Evolutionary conservation across 1,140 invertebrate genomes (phyloP), one percentile per base, ranked within the genome.

Genomic region (Muscidifurax raptorellus): DNA sequence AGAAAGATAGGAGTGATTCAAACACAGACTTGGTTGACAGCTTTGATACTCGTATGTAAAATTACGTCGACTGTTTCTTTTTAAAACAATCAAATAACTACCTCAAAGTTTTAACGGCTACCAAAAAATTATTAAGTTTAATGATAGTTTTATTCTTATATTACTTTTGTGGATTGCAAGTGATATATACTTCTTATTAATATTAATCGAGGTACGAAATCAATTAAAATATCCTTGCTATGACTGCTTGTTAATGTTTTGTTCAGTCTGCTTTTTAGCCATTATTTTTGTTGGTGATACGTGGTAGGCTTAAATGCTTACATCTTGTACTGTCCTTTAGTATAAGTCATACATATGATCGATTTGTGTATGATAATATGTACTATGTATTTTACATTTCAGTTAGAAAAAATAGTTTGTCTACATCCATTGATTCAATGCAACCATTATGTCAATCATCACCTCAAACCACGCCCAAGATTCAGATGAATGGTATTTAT

Each of bases 21-120:
- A 90, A 86, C 69, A 85, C 82, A 78, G 88, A 89, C 87, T 88
- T 91, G 85, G 87, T 90, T 85, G 89, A 86, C 85, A 89, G 88
- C 78, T 77, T 88, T 82, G 90, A 92, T 80, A 89, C 88, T 81
- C 87, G 90, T 91, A 89, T 88, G 89, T 91, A 90, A 88, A 10
- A 88, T 87, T 85, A 78, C 52, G 25, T 67, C 69, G 71, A 80
- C 66, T 40, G 30, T 22, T 71, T 47, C 13, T 80, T 83, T 69
- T 9, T 85, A 75, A 69, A 71, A 9, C 69, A 77, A 47, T 40
- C 12, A 80, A 75, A 47, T 66, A 84, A 36, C 13, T 80, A 84
- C 27, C 52, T 80, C 22, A 47, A 74, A 47, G 22, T 28, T 77
- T 44, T 80, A 80, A 80, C 52, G 80, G 74, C 18, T 64, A 64